A percentile compares a stretch with the other conserved stretches of the same genome.
These are phyloP conservation scores for Lottia scabra DNA, from an alignment of 2,888 invertebrate species.

Conservation along the genomic window DNA sequence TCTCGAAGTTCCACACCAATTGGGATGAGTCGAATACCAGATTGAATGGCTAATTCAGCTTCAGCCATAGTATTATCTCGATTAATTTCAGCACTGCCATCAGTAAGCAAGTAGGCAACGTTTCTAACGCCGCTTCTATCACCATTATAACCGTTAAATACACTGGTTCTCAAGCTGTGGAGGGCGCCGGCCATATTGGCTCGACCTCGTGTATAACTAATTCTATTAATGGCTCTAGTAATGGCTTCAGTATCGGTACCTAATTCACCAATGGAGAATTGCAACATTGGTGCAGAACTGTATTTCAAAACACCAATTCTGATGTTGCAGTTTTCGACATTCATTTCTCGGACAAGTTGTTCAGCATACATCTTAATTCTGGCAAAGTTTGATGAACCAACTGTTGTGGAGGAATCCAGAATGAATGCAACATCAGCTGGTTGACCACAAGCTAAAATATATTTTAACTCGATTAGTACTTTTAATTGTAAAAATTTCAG, in stretches of 20 bases:
- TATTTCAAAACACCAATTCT: constrained; percentile 61
- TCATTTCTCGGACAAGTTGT: constrained; percentile 54
- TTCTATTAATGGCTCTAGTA: constrained; percentile 42
- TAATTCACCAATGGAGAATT: constrained; percentile 48
- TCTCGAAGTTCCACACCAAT: constrained; percentile 55
- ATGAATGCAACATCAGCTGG: constrained; percentile 62
- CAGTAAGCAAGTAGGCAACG: constrained; percentile 60
- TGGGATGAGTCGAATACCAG: constrained; percentile 57
- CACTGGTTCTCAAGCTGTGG: constrained; percentile 41
- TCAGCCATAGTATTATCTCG: constrained; percentile 52
- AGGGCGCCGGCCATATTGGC: constrained; percentile 63
- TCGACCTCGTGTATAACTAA: constrained; percentile 53
- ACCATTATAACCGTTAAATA: constrained; percentile 53
- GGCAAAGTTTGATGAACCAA: constrained; percentile 51
- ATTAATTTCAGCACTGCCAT: constrained; percentile 58
- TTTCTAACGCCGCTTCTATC: constrained; percentile 55
- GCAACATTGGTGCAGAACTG: constrained; percentile 60
- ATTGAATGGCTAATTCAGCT: constrained; percentile 55
- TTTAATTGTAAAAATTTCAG: too few relatives aligned
- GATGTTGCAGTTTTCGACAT: constrained; percentile 53
- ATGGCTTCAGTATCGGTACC: constrained; percentile 46
- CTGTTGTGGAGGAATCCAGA: constrained; percentile 59
- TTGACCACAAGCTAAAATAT: constrained; percentile 53
- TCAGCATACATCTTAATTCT: constrained; percentile 58
- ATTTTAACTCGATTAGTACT: too few relatives aligned